Conservation (phyloP, 2,797 vertebrate species). For the Ambastaia sidthimunki region DNA sequence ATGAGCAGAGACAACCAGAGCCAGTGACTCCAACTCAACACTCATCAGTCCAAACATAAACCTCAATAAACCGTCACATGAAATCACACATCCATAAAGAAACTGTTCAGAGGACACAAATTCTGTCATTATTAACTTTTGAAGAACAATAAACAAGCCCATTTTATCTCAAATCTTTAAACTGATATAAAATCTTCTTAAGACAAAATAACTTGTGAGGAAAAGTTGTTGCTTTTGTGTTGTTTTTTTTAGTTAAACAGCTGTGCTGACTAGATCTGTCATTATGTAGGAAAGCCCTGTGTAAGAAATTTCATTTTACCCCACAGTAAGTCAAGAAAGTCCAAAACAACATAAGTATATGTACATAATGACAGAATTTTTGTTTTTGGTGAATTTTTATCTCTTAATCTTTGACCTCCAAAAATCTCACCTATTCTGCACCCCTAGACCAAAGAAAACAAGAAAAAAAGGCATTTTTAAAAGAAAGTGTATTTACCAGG, state of each 20-base stretch:
- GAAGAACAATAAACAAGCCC: too few relatives aligned
- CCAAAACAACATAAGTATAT: too few relatives aligned
- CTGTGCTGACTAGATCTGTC: neutral
- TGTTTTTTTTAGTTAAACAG: neutral
- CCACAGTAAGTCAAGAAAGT: too few relatives aligned
- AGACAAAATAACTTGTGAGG: too few relatives aligned
- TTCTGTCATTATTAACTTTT: neutral
- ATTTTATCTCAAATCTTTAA: neutral
- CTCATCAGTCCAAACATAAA: neutral
- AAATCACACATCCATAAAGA: neutral
- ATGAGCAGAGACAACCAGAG: neutral
- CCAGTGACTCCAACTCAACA: neutral
- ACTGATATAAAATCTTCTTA: too few relatives aligned
- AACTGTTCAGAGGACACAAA: too few relatives aligned
- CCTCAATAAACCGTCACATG: neutral
- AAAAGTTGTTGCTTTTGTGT: too few relatives aligned
- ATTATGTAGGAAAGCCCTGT: too few relatives aligned
- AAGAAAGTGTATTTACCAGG: constrained; percentile 83
- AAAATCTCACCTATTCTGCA: too few relatives aligned
- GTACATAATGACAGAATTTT: neutral
- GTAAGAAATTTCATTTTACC: too few relatives aligned
- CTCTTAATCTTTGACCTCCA: too few relatives aligned
- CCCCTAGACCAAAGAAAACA: neutral
- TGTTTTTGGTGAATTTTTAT: neutral
- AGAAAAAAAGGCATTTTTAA: neutral